phyloP scores from a whole-genome alignment of 2,797 vertebrate genomes.

The Lophius americanus region DNA sequence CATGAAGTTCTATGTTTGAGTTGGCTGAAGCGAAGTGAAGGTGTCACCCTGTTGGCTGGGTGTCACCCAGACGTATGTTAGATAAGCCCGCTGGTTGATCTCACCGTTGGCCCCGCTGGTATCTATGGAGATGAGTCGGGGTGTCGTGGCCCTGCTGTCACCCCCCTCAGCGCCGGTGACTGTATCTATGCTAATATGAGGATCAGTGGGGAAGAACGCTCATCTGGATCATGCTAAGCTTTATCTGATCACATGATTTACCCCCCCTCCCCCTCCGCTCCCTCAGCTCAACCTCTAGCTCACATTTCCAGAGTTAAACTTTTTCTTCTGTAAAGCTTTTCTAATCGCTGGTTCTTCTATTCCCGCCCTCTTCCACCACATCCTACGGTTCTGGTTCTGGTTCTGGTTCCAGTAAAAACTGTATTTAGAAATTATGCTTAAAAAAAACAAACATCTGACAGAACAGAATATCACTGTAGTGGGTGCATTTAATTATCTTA shows the following conservation, averaged over 20 bases:
- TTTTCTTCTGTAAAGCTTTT: constrained; percentile 39
- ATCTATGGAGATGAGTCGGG: constrained; percentile 81
- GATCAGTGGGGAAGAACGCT: constrained; percentile 68
- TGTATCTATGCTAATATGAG: constrained; percentile 84
- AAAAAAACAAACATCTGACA: no score
- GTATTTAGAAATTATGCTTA: no score
- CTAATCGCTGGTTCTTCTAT: constrained; percentile 10
- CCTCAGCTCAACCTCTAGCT: constrained; percentile 33
- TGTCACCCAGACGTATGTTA: constrained; percentile 59
- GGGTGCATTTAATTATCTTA: no score
- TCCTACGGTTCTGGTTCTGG: no score
- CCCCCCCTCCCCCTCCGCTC: constrained; percentile 40
- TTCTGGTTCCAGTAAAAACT: no score
- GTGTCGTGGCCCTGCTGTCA: constrained; percentile 65
- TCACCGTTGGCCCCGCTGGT: constrained; percentile 64
- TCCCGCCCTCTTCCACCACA: no score
- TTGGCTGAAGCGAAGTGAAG: constrained; percentile 48
- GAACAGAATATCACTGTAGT: no score
- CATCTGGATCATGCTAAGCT: constrained; percentile 61
- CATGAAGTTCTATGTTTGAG: constrained; percentile 36
- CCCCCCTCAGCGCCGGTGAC: constrained; percentile 72
- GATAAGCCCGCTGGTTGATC: constrained; percentile 72
- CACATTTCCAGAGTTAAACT: constrained; percentile 46
- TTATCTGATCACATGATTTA: constrained; percentile 80
- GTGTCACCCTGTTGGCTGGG: constrained; percentile 62